A percentile compares a stretch with the other conserved stretches of the same genome.
Conservation (phyloP, 2,888 invertebrate genomes). For the Clitarchus hookeri region DNA sequence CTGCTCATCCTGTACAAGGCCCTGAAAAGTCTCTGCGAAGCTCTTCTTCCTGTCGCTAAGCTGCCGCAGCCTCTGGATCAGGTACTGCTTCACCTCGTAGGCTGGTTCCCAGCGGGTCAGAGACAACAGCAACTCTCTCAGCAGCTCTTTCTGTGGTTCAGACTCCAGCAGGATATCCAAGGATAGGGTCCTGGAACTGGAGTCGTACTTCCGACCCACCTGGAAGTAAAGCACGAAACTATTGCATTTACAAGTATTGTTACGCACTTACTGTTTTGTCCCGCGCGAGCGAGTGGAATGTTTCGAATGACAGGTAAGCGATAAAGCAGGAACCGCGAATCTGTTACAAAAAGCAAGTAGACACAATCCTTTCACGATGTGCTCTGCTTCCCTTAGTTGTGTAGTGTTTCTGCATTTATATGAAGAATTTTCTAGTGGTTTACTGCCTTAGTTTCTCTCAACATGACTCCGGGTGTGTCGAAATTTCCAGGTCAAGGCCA, state of each 20-base stretch:
- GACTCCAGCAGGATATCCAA: constrained; percentile 70
- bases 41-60: background rate
- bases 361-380: no score
- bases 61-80: constrained; percentile 58
- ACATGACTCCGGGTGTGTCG: no score
- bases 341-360: no score
- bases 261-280: no score
- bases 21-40: constrained; percentile 48
- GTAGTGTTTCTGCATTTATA: no score
- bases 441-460: no score
- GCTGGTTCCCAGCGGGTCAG: constrained; percentile 59
- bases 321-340: no score
- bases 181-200: constrained; percentile 71
- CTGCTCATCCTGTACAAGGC: constrained; percentile 53
- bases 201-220: constrained; percentile 60
- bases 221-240: background rate
- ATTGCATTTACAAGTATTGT: background rate
- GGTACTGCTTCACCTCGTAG: constrained; percentile 69
- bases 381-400: no score
- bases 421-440: no score
- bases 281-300: no score
- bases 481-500: no score
- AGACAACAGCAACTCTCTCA: constrained; percentile 60
- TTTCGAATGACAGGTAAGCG: no score
- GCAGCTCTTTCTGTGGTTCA: constrained; percentile 59